Evolutionary conservation across 23 tunicate species (phyloP), one percentile per base, ranked within the genome.

Genomic region (Trididemnum nubilum): DNA sequence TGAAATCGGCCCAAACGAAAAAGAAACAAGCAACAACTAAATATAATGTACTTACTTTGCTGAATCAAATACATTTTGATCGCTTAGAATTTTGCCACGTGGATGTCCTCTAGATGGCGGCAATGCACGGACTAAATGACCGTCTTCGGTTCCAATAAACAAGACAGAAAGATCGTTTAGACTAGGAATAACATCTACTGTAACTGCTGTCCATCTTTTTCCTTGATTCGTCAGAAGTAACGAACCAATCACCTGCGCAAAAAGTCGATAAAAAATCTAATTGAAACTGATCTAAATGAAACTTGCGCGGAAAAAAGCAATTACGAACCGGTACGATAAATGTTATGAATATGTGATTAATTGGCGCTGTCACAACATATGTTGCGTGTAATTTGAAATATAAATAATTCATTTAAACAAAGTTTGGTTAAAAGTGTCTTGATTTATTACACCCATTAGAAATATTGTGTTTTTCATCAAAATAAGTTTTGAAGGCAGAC

Each of bases 211-310:
- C 87, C 87, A 91, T 34, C 97, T 51, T 36, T 73, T 38, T 12
- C 97, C 97, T 23, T 88, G 78, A 36, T 91, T 36, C 31, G 97
- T 91, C 60, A 77, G 19, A 33, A 86, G 81, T 29, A 91, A 79
- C 23, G 71, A 59, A 22, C 97, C 97, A 0, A 32, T 19, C 27
- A 77, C 91, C 85, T 91, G 90, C 7, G 7, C 12, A 32, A 29
- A 33, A 70, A 29, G 32, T 30, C 12, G 38, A 49, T 9, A 49
- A 49, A 18, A 9, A 18, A 9, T 49, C 57, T 49, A 18, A 49
- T 49, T 12, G 18, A n/a, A 24, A 18, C 28, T 63, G 7, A 22
- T 21, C 4, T 15, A 63, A 22, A 63, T n/a, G 25, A 22, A 5
- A n/a, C 7, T 63, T 63, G 22, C 25, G 22, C 69, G 19, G 69